phyloP scores from a whole-genome alignment of 2,113 vertebrate species.

The Amphilophus citrinellus region DNA sequence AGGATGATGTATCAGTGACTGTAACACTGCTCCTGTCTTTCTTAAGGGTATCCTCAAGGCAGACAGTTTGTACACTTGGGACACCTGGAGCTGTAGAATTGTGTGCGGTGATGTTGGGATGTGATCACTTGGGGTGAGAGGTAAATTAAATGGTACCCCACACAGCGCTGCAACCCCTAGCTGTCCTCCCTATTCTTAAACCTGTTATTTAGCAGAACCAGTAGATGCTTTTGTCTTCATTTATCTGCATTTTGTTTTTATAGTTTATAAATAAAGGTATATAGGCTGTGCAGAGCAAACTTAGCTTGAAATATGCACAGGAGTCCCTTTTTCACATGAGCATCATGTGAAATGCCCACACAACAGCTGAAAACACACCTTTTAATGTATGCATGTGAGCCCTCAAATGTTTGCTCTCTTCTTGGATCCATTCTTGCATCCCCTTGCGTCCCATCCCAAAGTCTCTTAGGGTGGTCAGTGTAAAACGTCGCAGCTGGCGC shows the following conservation, averaged over 20 bases:
- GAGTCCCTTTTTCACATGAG: not conserved
- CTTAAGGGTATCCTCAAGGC: no score
- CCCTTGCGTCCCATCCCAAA: constrained; percentile 83
- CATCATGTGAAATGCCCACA: not conserved
- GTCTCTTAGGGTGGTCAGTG: constrained; percentile 76
- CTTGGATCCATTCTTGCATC: constrained; percentile 83
- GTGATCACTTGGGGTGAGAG: no score
- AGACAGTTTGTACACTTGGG: no score
- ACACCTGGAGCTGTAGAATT: no score
- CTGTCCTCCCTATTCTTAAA: no score
- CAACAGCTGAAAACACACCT: constrained; percentile 64
- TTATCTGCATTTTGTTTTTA: not conserved
- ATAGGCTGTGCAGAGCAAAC: not conserved
- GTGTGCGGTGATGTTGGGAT: no score
- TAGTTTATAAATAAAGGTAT: no score
- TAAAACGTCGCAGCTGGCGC: constrained; percentile 79
- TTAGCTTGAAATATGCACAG: not conserved
- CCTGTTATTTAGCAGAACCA: no score
- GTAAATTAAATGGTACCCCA: not conserved
- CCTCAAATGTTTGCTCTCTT: constrained; percentile 85
- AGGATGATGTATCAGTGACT: not conserved
- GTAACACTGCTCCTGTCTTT: no score
- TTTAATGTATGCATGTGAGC: constrained; percentile 60
- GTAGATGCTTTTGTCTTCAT: not conserved
- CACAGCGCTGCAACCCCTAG: no score